A percentile compares a stretch with the other conserved stretches of the same genome.
Conservation (phyloP, 2,797 vertebrate species). For the Coccyzus lansbergi region DNA sequence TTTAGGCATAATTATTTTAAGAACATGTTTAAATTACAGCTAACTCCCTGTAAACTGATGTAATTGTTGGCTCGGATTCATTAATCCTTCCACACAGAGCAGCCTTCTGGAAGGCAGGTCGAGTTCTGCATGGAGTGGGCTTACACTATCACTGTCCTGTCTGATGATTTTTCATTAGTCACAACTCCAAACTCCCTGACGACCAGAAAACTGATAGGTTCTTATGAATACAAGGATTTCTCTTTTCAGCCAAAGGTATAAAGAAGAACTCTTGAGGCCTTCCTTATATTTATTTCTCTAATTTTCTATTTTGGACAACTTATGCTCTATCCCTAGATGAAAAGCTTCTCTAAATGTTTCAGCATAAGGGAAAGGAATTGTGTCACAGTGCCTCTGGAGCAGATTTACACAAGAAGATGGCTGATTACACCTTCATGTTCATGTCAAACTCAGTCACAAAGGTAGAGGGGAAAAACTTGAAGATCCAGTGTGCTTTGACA, state of each 20-base stretch:
- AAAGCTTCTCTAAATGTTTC: not conserved
- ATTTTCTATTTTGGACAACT: not conserved
- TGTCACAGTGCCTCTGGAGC: not conserved
- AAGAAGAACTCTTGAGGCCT: not conserved
- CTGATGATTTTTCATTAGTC: not conserved
- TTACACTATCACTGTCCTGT: not conserved
- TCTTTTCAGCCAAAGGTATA: not conserved
- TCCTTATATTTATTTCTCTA: not conserved
- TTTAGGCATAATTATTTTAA: conserved; percentile 24
- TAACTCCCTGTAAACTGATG: conserved; percentile 25
- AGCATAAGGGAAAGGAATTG: not conserved
- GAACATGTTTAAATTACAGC: conserved; percentile 16
- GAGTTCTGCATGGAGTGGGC: not conserved
- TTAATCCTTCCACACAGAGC: not conserved
- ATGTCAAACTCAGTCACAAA: not conserved
- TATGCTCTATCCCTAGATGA: not conserved
- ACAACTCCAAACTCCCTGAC: not conserved
- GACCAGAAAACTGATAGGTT: not conserved
- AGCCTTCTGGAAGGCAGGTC: not conserved
- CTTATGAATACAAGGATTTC: not conserved
- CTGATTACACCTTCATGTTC: not conserved
- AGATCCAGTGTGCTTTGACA: not conserved
- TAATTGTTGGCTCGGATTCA: not conserved
- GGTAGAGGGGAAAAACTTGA: not conserved
- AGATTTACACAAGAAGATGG: not conserved